Evolutionary conservation across 2,888 invertebrate genomes (phyloP).

Genomic region (Tetramorium bicarinatum): DNA sequence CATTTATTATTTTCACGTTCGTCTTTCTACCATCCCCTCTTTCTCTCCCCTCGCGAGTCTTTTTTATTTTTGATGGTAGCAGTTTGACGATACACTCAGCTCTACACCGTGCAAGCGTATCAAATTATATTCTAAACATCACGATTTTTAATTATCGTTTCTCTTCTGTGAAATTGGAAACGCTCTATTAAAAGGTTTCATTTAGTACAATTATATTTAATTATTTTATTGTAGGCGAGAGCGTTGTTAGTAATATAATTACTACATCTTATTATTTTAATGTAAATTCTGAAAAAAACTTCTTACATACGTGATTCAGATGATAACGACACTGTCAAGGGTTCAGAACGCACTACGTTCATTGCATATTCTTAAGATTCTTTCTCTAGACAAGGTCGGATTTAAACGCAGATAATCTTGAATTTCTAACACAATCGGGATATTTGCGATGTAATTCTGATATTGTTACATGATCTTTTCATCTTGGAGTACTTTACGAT

Average conservation of each 20-base stretch:
- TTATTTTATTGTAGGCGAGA: not conserved
- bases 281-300: not conserved
- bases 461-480: not conserved
- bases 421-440: not conserved
- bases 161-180: not conserved
- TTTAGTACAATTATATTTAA: not conserved
- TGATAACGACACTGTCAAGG: not conserved
- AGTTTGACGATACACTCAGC: not conserved
- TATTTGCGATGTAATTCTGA: not conserved
- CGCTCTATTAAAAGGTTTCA: not conserved
- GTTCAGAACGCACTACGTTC: not conserved
- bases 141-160: not conserved
- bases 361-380: not conserved
- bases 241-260: not conserved
- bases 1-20: conserved; percentile 65
- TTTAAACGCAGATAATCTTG: not conserved
- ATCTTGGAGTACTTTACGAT: not conserved
- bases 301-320: not conserved
- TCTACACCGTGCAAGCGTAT: not conserved
- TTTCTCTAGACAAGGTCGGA: not conserved
- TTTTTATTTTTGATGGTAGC: conserved; percentile 12
- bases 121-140: conserved; percentile 1
- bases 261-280: not conserved
- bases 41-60: not conserved
- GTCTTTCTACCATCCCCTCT: conserved; percentile 56